A percentile compares a stretch with the other conserved stretches of the same genome.
phyloP scores from a whole-genome alignment of 2,797 vertebrate species.

The Micromesistius poutassou region DNA sequence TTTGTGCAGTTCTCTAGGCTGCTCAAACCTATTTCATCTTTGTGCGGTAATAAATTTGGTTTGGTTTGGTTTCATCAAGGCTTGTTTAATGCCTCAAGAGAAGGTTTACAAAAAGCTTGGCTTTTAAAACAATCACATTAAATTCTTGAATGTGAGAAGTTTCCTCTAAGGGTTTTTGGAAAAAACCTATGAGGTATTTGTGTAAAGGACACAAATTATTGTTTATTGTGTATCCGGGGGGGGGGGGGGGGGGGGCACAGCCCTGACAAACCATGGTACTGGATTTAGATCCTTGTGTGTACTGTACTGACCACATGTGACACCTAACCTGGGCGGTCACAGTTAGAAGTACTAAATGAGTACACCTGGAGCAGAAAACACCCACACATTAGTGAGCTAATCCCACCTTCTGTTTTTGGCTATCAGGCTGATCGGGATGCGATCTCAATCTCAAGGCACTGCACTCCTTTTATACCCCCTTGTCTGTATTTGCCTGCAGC shows the following conservation, averaged over 20 bases:
- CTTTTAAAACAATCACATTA: background rate
- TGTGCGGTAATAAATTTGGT: background rate
- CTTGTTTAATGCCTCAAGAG: background rate
- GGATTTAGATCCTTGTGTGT: background rate
- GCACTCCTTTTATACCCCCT: constrained; percentile 31
- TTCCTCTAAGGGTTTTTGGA: background rate
- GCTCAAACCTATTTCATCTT: background rate
- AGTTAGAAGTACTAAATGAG: background rate
- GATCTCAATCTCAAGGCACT: constrained; percentile 42
- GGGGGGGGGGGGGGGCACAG: background rate
- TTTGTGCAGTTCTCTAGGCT: background rate
- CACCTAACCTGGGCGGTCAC: background rate
- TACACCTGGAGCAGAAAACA: background rate
- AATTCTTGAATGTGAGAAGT: background rate
- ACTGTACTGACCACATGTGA: background rate
- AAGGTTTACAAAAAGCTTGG: background rate
- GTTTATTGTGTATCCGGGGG: background rate
- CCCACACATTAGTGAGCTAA: background rate
- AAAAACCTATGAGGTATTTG: too few species aligned
- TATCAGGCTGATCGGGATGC: constrained; percentile 55
- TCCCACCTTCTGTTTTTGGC: constrained; percentile 18
- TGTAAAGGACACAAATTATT: background rate
- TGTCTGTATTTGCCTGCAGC: constrained; percentile 56
- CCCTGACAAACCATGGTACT: background rate
- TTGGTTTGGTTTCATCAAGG: background rate